phyloP scores from a whole-genome alignment of 2,888 invertebrate genomes.

The Drosophila demipolita region DNA sequence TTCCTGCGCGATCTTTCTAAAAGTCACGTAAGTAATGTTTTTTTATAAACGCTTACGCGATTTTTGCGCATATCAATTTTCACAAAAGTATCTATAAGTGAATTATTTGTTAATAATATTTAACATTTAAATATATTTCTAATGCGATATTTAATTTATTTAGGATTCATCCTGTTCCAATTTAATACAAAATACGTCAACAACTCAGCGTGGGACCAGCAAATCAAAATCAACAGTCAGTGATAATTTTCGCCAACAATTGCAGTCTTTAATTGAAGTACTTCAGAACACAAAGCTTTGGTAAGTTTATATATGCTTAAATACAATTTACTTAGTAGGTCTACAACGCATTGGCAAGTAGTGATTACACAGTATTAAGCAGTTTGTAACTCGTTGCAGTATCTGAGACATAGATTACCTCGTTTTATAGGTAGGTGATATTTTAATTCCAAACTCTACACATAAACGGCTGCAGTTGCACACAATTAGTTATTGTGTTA shows the following conservation, averaged over 20 bases:
- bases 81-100: neutral
- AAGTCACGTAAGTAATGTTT: conserved; percentile 87
- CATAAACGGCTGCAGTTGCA: neutral
- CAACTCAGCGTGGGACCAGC: conserved; percentile 92
- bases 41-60: neutral
- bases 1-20: conserved; percentile 92
- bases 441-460: neutral
- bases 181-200: conserved; percentile 72
- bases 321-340: too few relatives aligned
- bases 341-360: neutral
- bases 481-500: neutral
- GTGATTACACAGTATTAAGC: neutral
- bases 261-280: conserved; percentile 95
- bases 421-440: neutral
- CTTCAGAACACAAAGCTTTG: conserved; percentile 95
- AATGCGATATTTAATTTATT: neutral
- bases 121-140: neutral
- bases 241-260: conserved; percentile 94
- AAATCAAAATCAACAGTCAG: conserved; percentile 96
- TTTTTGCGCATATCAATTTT: too few relatives aligned
- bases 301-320: conserved; percentile 85
- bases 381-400: neutral
- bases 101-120: neutral
- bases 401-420: neutral
- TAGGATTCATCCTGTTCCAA: conserved; percentile 85